Evolutionary conservation across 35 echinoderm and acorn worm species (phyloP).

Genomic region (Ophioderma brevispina): DNA sequence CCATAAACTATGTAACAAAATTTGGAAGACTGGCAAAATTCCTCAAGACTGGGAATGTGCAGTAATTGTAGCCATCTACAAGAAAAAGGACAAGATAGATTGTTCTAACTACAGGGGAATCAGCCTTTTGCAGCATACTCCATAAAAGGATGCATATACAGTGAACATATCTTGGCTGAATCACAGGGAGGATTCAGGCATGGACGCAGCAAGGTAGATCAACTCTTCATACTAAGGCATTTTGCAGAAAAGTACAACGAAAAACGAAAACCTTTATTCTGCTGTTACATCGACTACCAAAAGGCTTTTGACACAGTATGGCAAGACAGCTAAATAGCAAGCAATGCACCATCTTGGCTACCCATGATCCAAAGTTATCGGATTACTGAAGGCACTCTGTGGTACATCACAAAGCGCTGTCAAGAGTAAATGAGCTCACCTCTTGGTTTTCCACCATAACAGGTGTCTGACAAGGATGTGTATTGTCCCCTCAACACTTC

Average conservation of each 20-base stretch:
- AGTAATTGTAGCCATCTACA: conserved; percentile 38
- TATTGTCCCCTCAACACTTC: conserved; percentile 11
- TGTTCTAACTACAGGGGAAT: conserved; percentile 53
- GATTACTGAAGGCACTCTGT: not conserved
- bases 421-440: not conserved
- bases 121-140: conserved; percentile 22
- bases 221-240: not conserved
- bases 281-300: conserved; percentile 8
- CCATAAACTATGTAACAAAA: too few relatives aligned
- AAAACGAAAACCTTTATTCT: not conserved
- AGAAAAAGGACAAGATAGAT: conserved; percentile 51
- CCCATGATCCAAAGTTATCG: not conserved
- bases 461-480: conserved; percentile 15
- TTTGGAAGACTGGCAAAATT: conserved; percentile 16
- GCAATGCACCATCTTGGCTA: not conserved
- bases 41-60: conserved; percentile 25
- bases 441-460: not conserved
- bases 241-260: conserved; percentile 27
- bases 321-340: not conserved
- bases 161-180: conserved; percentile 14
- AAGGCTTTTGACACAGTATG: not conserved
- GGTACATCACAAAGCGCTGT: not conserved
- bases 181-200: conserved; percentile 23
- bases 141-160: conserved; percentile 26
- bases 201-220: not conserved